These are phyloP conservation scores for Hirtodrosophila cameraria DNA, from an alignment of 2,888 invertebrate species.

Conservation along the genomic window DNA sequence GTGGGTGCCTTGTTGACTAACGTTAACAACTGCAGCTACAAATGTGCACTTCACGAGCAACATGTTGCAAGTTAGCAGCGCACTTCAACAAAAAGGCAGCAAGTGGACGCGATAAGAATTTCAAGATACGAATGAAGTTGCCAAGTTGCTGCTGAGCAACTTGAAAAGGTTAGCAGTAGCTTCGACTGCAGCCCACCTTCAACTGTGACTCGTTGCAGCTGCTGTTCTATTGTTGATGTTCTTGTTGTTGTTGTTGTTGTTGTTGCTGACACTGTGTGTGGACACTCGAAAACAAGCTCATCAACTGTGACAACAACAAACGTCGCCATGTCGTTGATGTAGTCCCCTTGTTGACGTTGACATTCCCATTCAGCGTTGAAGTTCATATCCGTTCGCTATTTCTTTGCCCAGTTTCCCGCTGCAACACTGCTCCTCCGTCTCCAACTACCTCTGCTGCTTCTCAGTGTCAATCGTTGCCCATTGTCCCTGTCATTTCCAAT, in stretches of 20 bases:
- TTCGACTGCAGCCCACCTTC: slow-evolving; percentile 24
- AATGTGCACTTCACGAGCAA: slow-evolving; percentile 63
- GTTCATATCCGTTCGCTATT: slow-evolving; percentile 54
- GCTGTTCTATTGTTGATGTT: background rate
- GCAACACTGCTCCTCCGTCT: too few relatives aligned
- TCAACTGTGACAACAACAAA: slow-evolving; percentile 59
- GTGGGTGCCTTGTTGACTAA: slow-evolving; percentile 23
- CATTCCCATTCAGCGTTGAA: slow-evolving; percentile 45
- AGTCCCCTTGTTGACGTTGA: slow-evolving; percentile 17
- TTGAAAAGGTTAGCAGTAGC: slow-evolving; percentile 62
- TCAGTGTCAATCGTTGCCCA: slow-evolving; percentile 33
- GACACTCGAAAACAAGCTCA: slow-evolving; percentile 71
- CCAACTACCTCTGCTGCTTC: background rate
- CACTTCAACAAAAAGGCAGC: slow-evolving; percentile 13
- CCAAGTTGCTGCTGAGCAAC: slow-evolving; percentile 52
- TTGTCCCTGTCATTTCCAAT: slow-evolving; percentile 53
- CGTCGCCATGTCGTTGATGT: slow-evolving; percentile 57
- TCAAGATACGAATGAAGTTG: slow-evolving; percentile 50
- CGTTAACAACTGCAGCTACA: slow-evolving; percentile 49
- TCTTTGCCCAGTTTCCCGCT: background rate
- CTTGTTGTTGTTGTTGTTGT: slow-evolving; percentile 3
- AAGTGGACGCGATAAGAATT: slow-evolving; percentile 59
- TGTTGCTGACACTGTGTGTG: slow-evolving; percentile 23
- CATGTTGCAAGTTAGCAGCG: slow-evolving; percentile 16
- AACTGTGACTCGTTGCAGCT: background rate